Evolutionary conservation across 2,888 invertebrate species (phyloP).

Genomic region (Harpalus rufipes): DNA sequence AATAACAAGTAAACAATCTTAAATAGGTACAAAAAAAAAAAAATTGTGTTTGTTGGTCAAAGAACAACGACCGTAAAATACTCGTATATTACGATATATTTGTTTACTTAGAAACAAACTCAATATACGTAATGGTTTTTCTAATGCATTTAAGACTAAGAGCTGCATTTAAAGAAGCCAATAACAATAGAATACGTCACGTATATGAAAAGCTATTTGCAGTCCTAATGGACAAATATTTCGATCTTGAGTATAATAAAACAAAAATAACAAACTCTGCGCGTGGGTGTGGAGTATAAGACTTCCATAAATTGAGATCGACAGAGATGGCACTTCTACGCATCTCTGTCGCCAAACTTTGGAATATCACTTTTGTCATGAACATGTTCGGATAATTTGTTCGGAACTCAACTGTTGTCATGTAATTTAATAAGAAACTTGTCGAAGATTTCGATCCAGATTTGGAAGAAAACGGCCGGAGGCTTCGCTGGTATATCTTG

Average conservation of each 20-base stretch:
- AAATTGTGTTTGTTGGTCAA: too few relatives aligned
- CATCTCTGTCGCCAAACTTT: slow-evolving; percentile 45
- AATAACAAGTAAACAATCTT: too few relatives aligned
- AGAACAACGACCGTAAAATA: too few relatives aligned
- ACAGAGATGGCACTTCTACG: background rate
- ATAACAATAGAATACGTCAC: slow-evolving; percentile 17
- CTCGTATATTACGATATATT: too few relatives aligned
- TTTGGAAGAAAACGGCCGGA: slow-evolving; percentile 59
- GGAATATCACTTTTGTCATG: slow-evolving; percentile 60
- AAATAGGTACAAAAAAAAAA: too few relatives aligned
- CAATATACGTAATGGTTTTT: too few relatives aligned
- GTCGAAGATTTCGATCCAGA: slow-evolving; percentile 62
- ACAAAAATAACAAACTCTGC: slow-evolving; percentile 39
- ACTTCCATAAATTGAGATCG: background rate
- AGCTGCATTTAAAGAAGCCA: slow-evolving; percentile 19
- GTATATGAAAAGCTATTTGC: slow-evolving; percentile 32
- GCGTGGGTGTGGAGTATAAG: slow-evolving; percentile 13
- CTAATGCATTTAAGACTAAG: too few relatives aligned
- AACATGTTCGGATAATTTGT: slow-evolving; percentile 63
- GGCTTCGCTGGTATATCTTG: slow-evolving; percentile 47
- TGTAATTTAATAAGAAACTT: slow-evolving; percentile 66
- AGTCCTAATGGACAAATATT: slow-evolving; percentile 43
- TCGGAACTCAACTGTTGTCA: slow-evolving; percentile 61
- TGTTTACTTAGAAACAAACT: too few relatives aligned
- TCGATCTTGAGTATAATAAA: slow-evolving; percentile 44